Evolutionary conservation across 2,113 vertebrate species (phyloP), one percentile per base, ranked within the genome.

Genomic region (Talpa occidentalis): DNA sequence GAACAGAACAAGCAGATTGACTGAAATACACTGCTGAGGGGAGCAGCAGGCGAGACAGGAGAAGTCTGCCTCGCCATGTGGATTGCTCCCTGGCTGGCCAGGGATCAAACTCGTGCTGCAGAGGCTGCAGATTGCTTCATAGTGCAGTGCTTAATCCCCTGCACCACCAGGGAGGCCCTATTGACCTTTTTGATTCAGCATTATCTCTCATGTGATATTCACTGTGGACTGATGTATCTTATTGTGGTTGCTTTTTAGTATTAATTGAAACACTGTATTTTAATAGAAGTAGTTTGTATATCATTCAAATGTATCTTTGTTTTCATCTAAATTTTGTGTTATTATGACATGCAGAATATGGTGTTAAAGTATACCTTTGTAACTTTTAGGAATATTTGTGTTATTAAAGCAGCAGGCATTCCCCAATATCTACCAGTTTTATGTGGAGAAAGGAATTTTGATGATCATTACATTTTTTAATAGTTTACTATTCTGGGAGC

Each of bases 101-200:
- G n/a, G n/a, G n/a, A n/a, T n/a, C n/a, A n/a, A n/a, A n/a, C n/a
- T n/a, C n/a, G n/a, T n/a, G n/a, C n/a, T n/a, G n/a, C n/a, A n/a
- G n/a, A n/a, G n/a, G n/a, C n/a, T n/a, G n/a, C n/a, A n/a, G n/a
- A n/a, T n/a, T n/a, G n/a, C n/a, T n/a, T n/a, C n/a, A n/a, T n/a
- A n/a, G n/a, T n/a, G n/a, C n/a, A n/a, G n/a, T n/a, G n/a, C n/a
- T n/a, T n/a, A n/a, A n/a, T n/a, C n/a, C n/a, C n/a, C n/a, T n/a
- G n/a, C n/a, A n/a, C n/a, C n/a, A n/a, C n/a, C n/a, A n/a, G n/a
- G n/a, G n/a, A n/a, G n/a, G n/a, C n/a, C n/a, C n/a, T n/a, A n/a
- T n/a, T n/a, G n/a, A n/a, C n/a, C n/a, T n/a, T n/a, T 89, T 74
- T 77, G 9, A 79, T 80, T 77, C 15, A 84, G 79, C 19, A 90